A percentile compares a stretch with the other conserved stretches of the same genome.
Conservation (phyloP, 2,888 invertebrate genomes). For the Brenthis hecate region DNA sequence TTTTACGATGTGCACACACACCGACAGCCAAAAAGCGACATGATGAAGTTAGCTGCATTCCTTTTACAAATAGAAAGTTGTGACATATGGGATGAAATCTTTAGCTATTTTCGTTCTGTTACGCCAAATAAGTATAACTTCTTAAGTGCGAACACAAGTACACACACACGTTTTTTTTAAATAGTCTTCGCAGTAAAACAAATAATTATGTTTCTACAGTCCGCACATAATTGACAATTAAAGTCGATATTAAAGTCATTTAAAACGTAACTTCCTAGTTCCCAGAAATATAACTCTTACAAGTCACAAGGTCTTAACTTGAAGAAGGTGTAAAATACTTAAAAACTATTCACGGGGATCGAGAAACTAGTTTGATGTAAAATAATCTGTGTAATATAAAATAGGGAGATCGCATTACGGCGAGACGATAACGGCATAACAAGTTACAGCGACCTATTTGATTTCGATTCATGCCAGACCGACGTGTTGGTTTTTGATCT, state of each 20-base stretch:
- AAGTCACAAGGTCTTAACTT: conserved; percentile 7
- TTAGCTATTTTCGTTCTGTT: too few species aligned
- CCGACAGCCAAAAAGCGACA: too few species aligned
- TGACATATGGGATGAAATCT: too few species aligned
- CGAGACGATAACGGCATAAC: conserved; percentile 29
- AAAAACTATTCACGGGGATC: conserved; percentile 13
- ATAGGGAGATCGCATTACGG: conserved; percentile 31
- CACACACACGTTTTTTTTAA: too few species aligned
- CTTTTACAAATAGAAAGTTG: too few species aligned
- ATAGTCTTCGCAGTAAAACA: too few species aligned
- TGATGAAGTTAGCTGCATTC: too few species aligned
- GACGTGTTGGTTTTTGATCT: background rate
- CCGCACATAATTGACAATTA: too few species aligned
- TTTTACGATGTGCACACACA: too few species aligned
- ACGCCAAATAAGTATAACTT: too few species aligned
- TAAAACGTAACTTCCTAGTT: conserved; percentile 2
- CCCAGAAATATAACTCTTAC: background rate
- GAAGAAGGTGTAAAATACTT: conserved; percentile 13
- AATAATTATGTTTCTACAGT: too few species aligned
- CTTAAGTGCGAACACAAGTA: too few species aligned
- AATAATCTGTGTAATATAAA: conserved; percentile 31
- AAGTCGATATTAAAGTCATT: background rate
- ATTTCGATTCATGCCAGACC: conserved; percentile 22
- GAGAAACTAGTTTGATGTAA: conserved; percentile 30
- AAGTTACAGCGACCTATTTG: conserved; percentile 38